phyloP scores from a whole-genome alignment of 2,113 vertebrate genomes.

The Caranx ignobilis region DNA sequence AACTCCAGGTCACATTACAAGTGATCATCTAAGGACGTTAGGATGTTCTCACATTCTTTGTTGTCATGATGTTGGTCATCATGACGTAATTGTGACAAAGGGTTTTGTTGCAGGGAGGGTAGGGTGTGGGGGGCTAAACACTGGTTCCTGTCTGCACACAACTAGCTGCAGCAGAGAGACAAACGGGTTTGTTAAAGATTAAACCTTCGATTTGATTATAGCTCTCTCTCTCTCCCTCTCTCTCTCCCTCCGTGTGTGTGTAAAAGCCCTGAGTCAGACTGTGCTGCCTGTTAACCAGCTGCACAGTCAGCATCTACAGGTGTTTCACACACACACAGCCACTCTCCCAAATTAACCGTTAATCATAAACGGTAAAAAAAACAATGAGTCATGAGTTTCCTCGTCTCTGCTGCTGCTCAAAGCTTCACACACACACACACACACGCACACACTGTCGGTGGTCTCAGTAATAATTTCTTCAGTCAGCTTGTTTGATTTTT shows the following conservation, averaged over 20 bases:
- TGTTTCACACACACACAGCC: slow-evolving; percentile 40
- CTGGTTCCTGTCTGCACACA: neutral
- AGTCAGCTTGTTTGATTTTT: slow-evolving; percentile 38
- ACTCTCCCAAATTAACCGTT: slow-evolving; percentile 75
- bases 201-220: slow-evolving; percentile 53
- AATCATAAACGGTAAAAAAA: slow-evolving; percentile 67
- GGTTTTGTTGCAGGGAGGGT: neutral
- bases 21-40: neutral
- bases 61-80: too few relatives aligned
- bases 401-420: slow-evolving; percentile 16
- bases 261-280: slow-evolving; percentile 60
- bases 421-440: slow-evolving; percentile 17
- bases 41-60: neutral
- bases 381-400: slow-evolving; percentile 58
- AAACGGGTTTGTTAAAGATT: slow-evolving; percentile 42
- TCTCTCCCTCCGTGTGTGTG: slow-evolving; percentile 3
- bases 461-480: slow-evolving; percentile 36
- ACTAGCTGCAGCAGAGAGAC: slow-evolving; percentile 37
- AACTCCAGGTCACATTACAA: too few relatives aligned
- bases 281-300: slow-evolving; percentile 47
- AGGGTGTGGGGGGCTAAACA: neutral
- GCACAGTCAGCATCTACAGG: slow-evolving; percentile 62
- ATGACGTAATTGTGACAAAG: slow-evolving; percentile 4
- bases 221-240: neutral
- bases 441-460: slow-evolving; percentile 1